Base-by-base conservation (phyloP, 2,797 vertebrate species). In the Hozukius guyotensis region DNA sequence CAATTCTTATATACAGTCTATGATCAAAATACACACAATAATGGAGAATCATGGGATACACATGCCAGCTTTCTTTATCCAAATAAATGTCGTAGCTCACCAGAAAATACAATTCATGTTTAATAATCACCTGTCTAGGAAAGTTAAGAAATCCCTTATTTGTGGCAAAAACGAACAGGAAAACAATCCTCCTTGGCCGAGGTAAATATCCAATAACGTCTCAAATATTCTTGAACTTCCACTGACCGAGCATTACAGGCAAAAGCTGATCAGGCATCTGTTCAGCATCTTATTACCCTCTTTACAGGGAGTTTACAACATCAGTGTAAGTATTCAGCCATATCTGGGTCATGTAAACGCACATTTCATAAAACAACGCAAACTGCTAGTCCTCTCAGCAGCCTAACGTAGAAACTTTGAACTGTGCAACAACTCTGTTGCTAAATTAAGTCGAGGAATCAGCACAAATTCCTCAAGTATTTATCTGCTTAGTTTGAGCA, bases 401-500 rank as follows among this genome's bases (percentile, higher is more conserved):
- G 25, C 16, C 8, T 5, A 32, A 32, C 18, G 5, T 14, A 67
- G 24, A 77, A 78, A 55, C 36, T 18, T 18, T 5, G 27, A 13
- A 32, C 24, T 1, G 8, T 10, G 5, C 8, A 75, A 57, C 70
- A 77, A 74, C 67, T 64, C 64, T 6, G 31, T 68, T 31, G 55
- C 81, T 65, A 68, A 80, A 80, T 76, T 59, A 62, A 72, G 60
- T 61, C 22, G 77, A 68, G n/a, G 55, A 87, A 77, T 74, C 55
- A 9, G 71, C 22, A 53, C 16, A n/a, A 87, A 90, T 88, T 89
- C 82, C 76, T 80, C 8, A n/a, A 46, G 73, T 62, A 56, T 84
- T 89, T 78, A 91, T 88, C 80, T 84, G 77, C 78, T 92, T 90
- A 84, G 70, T 59, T 38, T 56, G 34, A 79, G 55, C 49, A 53